Conservation (phyloP, 92 coral and sea anemone species). For the Paragorgia papillata region DNA sequence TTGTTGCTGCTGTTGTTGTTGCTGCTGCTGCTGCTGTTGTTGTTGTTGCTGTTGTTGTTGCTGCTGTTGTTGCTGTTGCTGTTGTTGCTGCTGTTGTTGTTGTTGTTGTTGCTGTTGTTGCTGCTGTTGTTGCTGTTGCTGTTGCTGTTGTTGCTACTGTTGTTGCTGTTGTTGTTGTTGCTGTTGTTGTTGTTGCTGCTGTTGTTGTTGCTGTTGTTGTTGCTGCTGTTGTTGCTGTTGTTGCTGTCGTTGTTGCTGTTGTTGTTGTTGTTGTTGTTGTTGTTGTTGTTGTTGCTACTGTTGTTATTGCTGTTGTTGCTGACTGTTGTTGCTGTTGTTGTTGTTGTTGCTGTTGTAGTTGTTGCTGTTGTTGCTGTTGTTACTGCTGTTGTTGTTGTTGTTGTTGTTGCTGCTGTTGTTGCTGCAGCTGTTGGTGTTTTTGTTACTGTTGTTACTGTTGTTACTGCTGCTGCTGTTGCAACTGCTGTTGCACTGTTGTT, state of each 20-base stretch:
- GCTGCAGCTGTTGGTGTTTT: background rate
- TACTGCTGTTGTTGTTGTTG: background rate
- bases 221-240: slow-evolving; percentile 20
- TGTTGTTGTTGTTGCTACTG: slow-evolving; percentile 24
- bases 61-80: too few species aligned
- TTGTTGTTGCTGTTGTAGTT: background rate
- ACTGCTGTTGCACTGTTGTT: too few species aligned
- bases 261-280: slow-evolving; percentile 31
- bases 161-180: background rate
- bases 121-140: background rate
- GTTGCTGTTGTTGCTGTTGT: background rate
- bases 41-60: too few species aligned
- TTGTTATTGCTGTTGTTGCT: slow-evolving; percentile 21
- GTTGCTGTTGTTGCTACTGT: background rate
- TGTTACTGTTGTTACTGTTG: too few species aligned
- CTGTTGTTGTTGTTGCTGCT: background rate
- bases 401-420: background rate
- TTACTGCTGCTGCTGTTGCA: too few species aligned
- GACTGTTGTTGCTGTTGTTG: slow-evolving; percentile 10
- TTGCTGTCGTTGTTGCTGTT: slow-evolving; percentile 18
- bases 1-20: too few species aligned
- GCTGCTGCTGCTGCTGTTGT: too few species aligned
- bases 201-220: slow-evolving; percentile 1
- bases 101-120: background rate
- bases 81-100: background rate